Percentiles rank a stretch among this genome's conserved stretches.
Evolutionary conservation across 64 coral and sea anemone genomes (phyloP).

Genomic region (Actinia tenebrosa): DNA sequence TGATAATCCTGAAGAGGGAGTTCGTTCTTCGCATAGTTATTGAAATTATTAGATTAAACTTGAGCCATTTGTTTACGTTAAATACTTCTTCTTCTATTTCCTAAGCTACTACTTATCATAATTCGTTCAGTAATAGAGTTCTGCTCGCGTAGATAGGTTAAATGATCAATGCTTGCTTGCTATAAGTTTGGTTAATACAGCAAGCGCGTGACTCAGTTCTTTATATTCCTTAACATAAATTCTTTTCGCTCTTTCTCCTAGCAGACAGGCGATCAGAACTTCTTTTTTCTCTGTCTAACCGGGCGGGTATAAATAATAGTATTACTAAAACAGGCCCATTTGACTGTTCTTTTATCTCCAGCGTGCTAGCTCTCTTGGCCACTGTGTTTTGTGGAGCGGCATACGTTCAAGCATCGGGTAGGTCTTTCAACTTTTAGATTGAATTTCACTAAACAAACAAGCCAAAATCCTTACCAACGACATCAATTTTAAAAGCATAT

Average conservation of each 20-base stretch:
- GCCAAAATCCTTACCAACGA: background rate
- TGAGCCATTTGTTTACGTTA: slow-evolving; percentile 11
- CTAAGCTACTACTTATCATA: background rate
- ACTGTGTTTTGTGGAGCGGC: background rate
- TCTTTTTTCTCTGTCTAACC: background rate
- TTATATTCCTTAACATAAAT: too few species aligned
- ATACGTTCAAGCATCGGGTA: background rate
- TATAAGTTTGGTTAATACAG: background rate
- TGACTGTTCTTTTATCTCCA: background rate
- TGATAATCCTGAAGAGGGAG: background rate
- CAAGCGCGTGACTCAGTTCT: too few species aligned
- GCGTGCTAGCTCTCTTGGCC: background rate
- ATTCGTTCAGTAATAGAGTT: background rate
- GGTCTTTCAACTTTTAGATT: background rate
- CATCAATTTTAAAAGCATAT: background rate
- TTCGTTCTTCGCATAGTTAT: too few species aligned
- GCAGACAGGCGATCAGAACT: background rate
- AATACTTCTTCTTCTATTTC: background rate
- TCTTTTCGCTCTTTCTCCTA: too few species aligned
- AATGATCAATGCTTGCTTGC: background rate
- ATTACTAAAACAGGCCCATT: background rate
- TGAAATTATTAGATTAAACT: background rate
- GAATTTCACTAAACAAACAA: background rate
- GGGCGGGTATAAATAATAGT: background rate
- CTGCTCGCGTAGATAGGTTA: background rate